Percentiles rank a stretch among this genome's conserved stretches.
phyloP scores from a whole-genome alignment of 2,113 vertebrate species.

The Alethe castanea region DNA sequence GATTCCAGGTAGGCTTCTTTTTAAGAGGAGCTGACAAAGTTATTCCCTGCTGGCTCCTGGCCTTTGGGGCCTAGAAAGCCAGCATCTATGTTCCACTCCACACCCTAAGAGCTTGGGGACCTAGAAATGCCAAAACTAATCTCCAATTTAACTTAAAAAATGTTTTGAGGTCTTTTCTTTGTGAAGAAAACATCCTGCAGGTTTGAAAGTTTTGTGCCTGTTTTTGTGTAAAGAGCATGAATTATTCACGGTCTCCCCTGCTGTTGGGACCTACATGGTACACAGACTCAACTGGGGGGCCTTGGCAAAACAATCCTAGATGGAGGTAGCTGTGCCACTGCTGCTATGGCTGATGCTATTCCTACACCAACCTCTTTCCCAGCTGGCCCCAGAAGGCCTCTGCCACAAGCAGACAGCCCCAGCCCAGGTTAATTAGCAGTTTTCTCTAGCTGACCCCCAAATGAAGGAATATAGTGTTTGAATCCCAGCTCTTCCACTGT shows the following conservation, averaged over 20 bases:
- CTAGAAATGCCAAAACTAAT: conserved; percentile 48
- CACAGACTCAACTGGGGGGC: not conserved
- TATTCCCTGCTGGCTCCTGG: conserved; percentile 55
- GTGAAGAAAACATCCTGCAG: conserved; percentile 42
- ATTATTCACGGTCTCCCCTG: conserved; percentile 1
- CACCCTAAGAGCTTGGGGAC: conserved; percentile 34
- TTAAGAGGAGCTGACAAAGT: conserved; percentile 45
- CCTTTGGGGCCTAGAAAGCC: conserved; percentile 52
- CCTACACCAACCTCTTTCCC: not conserved
- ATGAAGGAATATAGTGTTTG: not conserved
- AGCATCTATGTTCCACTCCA: conserved; percentile 10
- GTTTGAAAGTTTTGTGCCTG: conserved; percentile 39
- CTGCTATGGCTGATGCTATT: not conserved
- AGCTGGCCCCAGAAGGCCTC: not conserved
- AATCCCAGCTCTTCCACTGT: not conserved
- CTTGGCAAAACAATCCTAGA: not conserved
- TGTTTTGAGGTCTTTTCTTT: conserved; percentile 31
- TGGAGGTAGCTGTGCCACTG: not conserved
- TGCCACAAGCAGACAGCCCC: not conserved
- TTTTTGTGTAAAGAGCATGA: conserved; percentile 36
- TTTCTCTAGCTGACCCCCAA: not conserved
- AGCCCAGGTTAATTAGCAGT: not conserved
- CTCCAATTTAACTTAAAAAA: conserved; percentile 34
- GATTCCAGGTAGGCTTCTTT: conserved; percentile 62
- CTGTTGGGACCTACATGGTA: not conserved